These are phyloP conservation scores for Mycalesis mineus DNA, from an alignment of 2,888 invertebrate genomes.

Conservation along the genomic window DNA sequence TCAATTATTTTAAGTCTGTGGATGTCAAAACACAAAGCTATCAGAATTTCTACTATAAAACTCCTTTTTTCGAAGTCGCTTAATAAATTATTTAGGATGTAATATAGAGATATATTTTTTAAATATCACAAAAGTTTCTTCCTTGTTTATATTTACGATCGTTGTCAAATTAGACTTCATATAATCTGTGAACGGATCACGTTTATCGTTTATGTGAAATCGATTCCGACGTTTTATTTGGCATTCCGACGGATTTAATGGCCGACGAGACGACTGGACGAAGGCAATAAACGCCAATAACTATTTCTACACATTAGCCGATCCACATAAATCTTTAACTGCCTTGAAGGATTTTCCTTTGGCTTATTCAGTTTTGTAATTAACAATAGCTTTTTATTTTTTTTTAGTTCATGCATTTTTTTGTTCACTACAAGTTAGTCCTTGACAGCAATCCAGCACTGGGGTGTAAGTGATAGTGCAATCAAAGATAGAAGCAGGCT, in stretches of 20 bases:
- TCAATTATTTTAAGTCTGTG: too few species aligned
- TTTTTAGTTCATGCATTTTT: too few species aligned
- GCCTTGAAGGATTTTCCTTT: conserved; percentile 15
- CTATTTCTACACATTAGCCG: conserved; percentile 70
- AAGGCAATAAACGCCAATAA: conserved; percentile 70
- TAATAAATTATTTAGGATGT: too few species aligned
- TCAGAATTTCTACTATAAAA: too few species aligned
- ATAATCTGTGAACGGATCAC: conserved; percentile 58
- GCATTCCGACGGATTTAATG: conserved; percentile 73
- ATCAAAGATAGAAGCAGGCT: too few species aligned
- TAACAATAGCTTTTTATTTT: not conserved
- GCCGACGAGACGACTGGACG: conserved; percentile 68
- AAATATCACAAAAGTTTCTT: too few species aligned
- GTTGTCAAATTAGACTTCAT: conserved; percentile 58
- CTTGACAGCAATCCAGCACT: too few species aligned
- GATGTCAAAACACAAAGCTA: too few species aligned
- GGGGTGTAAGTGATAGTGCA: too few species aligned
- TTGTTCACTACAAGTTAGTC: too few species aligned
- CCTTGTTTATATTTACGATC: conserved; percentile 31
- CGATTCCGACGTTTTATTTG: conserved; percentile 73
- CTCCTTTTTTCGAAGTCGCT: too few species aligned
- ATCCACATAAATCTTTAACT: conserved; percentile 57
- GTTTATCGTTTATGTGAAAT: conserved; percentile 76
- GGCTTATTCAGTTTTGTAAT: not conserved
- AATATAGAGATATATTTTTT: too few species aligned